These are phyloP conservation scores for Tylochromis polylepis DNA, from an alignment of 2,113 vertebrate genomes.

Conservation along the genomic window DNA sequence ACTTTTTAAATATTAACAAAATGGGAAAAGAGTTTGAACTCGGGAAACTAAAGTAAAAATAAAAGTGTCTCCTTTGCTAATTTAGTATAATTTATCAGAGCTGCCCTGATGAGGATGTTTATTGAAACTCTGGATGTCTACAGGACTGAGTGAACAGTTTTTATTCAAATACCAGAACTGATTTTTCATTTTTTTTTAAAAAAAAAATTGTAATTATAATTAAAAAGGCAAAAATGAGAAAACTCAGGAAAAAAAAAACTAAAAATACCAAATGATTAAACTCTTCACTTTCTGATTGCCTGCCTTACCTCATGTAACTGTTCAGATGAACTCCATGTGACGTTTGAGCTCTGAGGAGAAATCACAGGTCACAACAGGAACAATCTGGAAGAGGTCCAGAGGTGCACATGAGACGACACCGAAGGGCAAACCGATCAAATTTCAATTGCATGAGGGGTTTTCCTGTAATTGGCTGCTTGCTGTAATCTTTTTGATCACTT, in stretches of 20 bases:
- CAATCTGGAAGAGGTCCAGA: background rate
- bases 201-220: too few species aligned
- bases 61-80: background rate
- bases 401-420: background rate
- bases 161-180: too few species aligned
- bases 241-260: too few species aligned
- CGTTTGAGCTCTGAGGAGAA: background rate
- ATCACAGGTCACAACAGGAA: background rate
- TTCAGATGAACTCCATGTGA: background rate
- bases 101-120: too few species aligned
- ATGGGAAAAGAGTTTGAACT: background rate
- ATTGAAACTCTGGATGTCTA: too few species aligned
- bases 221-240: too few species aligned
- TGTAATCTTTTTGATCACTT: background rate
- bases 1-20: background rate
- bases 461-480: background rate
- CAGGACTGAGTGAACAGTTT: too few species aligned
- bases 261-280: too few species aligned
- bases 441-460: background rate
- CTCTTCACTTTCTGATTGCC: too few species aligned
- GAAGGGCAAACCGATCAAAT: background rate
- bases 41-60: background rate
- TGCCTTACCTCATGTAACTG: background rate
- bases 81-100: background rate
- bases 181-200: too few species aligned